These are phyloP conservation scores for Sorex fumeus DNA, from an alignment of 2,113 vertebrate species.

Conservation along the genomic window DNA sequence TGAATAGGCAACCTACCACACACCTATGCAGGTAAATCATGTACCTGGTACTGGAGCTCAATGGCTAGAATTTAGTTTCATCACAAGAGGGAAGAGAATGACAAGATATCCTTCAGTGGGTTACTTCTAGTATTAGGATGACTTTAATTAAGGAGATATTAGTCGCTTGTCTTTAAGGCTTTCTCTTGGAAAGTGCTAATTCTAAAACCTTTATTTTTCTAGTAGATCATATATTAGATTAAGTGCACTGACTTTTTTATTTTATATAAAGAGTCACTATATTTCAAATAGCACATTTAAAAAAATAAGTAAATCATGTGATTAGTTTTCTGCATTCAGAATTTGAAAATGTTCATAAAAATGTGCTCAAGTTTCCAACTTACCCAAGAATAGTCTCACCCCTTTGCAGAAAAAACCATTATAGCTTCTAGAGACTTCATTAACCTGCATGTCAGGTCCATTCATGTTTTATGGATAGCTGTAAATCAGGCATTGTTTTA, in stretches of 20 bases:
- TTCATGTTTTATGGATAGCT: constrained; percentile 51
- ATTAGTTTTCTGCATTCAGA: background rate
- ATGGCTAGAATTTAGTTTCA: constrained; percentile 4
- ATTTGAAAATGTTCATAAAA: constrained; percentile 28
- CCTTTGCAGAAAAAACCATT: background rate
- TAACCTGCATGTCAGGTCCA: constrained; percentile 32
- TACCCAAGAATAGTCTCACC: background rate
- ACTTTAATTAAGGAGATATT: background rate
- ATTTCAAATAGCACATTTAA: background rate
- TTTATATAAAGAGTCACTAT: background rate
- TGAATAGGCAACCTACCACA: background rate
- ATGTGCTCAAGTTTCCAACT: background rate
- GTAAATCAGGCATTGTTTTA: constrained; percentile 50
- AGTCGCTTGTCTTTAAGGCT: background rate
- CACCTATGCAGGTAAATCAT: background rate
- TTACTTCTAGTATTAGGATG: background rate
- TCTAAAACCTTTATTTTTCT: constrained; percentile 6
- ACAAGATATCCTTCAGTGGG: background rate
- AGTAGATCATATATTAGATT: background rate
- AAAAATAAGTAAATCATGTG: background rate
- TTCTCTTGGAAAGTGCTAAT: background rate
- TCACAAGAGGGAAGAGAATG: background rate
- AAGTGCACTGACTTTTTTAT: background rate
- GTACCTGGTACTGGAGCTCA: background rate
- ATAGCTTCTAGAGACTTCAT: background rate